Evolutionary conservation across 2,797 vertebrate genomes (phyloP).

Genomic region (Argyrosomus regius): DNA sequence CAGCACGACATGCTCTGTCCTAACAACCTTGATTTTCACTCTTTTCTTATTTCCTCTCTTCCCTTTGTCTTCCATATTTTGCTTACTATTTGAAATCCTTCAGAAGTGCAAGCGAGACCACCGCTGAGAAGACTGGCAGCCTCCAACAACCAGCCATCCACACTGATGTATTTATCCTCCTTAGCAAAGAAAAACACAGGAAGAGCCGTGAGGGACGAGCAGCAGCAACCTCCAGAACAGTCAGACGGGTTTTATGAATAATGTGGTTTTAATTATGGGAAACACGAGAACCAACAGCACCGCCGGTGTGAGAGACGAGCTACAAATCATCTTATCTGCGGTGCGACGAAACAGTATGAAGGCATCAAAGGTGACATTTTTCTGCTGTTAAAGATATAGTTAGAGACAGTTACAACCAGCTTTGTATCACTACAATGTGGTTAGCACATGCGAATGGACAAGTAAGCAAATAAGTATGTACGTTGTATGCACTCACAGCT

Average conservation of each 20-base stretch:
- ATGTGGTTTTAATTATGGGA: neutral
- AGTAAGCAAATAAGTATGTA: too few relatives aligned
- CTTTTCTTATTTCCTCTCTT: neutral
- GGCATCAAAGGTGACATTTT: neutral
- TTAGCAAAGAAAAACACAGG: neutral
- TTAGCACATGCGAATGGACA: too few relatives aligned
- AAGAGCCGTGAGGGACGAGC: neutral
- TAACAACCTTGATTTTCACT: conserved; percentile 9
- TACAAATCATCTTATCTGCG: neutral
- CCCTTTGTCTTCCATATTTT: neutral
- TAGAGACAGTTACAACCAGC: too few relatives aligned
- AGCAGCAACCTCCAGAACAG: neutral
- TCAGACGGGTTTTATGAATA: conserved; percentile 4
- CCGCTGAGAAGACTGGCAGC: conserved; percentile 15
- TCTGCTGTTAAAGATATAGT: neutral
- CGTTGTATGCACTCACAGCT: too few relatives aligned
- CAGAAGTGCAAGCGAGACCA: conserved; percentile 1
- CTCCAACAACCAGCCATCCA: conserved; percentile 5
- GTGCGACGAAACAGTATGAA: neutral
- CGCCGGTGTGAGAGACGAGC: neutral
- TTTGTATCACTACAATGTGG: too few relatives aligned
- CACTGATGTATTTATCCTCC: neutral
- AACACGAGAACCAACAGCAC: neutral
- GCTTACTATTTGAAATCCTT: neutral
- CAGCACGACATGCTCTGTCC: neutral